phyloP scores from a whole-genome alignment of 2,888 invertebrate genomes.

The Steromphala cineraria region DNA sequence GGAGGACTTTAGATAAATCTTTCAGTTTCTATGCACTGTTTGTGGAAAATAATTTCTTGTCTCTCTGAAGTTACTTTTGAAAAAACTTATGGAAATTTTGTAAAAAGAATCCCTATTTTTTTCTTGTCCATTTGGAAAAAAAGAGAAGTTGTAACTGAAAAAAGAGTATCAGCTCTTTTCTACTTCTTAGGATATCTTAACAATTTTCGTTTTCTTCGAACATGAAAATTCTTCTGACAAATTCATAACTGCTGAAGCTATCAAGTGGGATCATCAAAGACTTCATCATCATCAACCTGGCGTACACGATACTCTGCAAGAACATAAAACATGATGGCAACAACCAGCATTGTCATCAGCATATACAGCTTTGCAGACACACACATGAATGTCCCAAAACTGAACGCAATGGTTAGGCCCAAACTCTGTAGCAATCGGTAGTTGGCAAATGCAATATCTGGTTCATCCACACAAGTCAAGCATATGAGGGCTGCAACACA shows the following conservation, averaged over 20 bases:
- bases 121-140: no score
- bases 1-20: no score
- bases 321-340: conserved; percentile 72
- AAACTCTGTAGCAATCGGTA: conserved; percentile 73
- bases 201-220: neutral
- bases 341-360: conserved; percentile 68
- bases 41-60: neutral
- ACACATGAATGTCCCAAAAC: conserved; percentile 67
- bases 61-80: no score
- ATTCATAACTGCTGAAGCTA: no score
- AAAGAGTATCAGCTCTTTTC: neutral
- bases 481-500: conserved; percentile 69
- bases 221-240: no score
- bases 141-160: no score
- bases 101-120: no score
- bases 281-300: conserved; percentile 53
- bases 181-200: neutral
- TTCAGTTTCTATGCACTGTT: neutral
- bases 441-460: conserved; percentile 74
- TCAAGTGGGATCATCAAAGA: conserved; percentile 44
- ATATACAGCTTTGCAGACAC: conserved; percentile 69
- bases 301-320: conserved; percentile 71
- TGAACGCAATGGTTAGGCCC: conserved; percentile 70
- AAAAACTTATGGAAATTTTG: neutral
- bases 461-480: conserved; percentile 70